phyloP scores from a whole-genome alignment of 2,113 vertebrate genomes.

The Scomber japonicus region DNA sequence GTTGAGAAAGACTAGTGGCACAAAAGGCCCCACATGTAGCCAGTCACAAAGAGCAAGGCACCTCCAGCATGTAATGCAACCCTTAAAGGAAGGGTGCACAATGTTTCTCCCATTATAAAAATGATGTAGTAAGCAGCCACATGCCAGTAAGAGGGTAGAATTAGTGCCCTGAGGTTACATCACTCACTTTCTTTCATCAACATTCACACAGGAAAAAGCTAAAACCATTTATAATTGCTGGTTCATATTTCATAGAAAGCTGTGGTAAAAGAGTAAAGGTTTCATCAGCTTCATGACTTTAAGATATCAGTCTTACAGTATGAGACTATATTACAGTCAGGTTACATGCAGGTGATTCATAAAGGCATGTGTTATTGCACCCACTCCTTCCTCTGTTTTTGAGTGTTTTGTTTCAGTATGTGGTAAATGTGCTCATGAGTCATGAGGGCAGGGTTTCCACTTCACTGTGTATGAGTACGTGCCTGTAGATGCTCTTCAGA shows the following conservation, averaged over 20 bases:
- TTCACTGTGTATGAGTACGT: neutral
- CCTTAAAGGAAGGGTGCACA: neutral
- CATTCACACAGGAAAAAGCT: slow-evolving; percentile 16
- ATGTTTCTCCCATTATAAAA: no score
- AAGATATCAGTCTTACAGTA: neutral
- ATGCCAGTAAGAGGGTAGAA: slow-evolving; percentile 14
- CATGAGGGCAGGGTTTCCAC: neutral
- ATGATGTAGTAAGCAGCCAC: slow-evolving; percentile 13
- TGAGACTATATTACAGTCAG: slow-evolving; percentile 18
- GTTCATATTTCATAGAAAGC: slow-evolving; percentile 41
- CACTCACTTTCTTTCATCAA: slow-evolving; percentile 26
- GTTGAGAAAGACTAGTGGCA: neutral
- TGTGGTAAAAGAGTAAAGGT: slow-evolving; percentile 4
- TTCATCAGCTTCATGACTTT: slow-evolving; percentile 21
- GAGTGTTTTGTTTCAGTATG: slow-evolving; percentile 19
- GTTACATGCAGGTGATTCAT: slow-evolving; percentile 38
- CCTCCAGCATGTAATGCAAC: slow-evolving; percentile 37
- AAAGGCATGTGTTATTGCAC: neutral
- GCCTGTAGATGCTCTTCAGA: neutral
- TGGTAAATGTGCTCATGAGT: slow-evolving; percentile 12
- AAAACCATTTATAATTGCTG: slow-evolving; percentile 21
- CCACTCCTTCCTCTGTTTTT: neutral
- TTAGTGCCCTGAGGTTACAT: slow-evolving; percentile 36
- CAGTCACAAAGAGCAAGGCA: slow-evolving; percentile 54
- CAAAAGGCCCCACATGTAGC: slow-evolving; percentile 37